Base-by-base conservation (phyloP, 1,140 invertebrate genomes). In the Ceratosolen fusciceps region DNA sequence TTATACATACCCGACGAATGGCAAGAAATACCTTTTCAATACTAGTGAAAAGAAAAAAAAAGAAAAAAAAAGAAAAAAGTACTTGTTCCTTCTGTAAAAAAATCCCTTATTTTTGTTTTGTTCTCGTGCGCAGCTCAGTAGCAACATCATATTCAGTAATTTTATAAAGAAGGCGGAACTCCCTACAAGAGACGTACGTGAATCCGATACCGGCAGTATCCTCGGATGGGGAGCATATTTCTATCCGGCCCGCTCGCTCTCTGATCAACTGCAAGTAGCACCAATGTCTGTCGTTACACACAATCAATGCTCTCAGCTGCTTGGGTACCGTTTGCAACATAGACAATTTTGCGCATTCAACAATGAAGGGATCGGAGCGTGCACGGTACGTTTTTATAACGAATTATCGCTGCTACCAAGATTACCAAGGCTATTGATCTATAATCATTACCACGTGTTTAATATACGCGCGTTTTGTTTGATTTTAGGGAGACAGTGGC, bases 401-500 rank as follows among this genome's bases (percentile, higher is more conserved):
- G 12, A 60, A 60, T 31, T 16, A 60, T 31, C 26, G 2, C n/a
- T n/a, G n/a, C n/a, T n/a, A n/a, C n/a, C n/a, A n/a, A n/a, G n/a
- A n/a, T n/a, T n/a, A n/a, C n/a, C n/a, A n/a, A n/a, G n/a, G n/a
- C n/a, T n/a, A n/a, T n/a, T n/a, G n/a, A n/a, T n/a, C n/a, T n/a
- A n/a, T n/a, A n/a, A n/a, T n/a, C n/a, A n/a, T n/a, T n/a, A n/a
- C n/a, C n/a, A n/a, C n/a, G n/a, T n/a, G n/a, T n/a, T n/a, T n/a
- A n/a, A n/a, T n/a, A n/a, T n/a, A n/a, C n/a, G n/a, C n/a, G n/a
- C n/a, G n/a, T n/a, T n/a, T n/a, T n/a, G n/a, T 8, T 5, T 8
- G 29, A 37, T 80, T 79, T 58, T 52, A 79, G 81, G 74, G 76
- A 43, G 81, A 82, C 34, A 82, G 77, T 56, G 81, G 77, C 29